phyloP scores from a whole-genome alignment of 2,113 vertebrate species.

The Callipepla squamata region DNA sequence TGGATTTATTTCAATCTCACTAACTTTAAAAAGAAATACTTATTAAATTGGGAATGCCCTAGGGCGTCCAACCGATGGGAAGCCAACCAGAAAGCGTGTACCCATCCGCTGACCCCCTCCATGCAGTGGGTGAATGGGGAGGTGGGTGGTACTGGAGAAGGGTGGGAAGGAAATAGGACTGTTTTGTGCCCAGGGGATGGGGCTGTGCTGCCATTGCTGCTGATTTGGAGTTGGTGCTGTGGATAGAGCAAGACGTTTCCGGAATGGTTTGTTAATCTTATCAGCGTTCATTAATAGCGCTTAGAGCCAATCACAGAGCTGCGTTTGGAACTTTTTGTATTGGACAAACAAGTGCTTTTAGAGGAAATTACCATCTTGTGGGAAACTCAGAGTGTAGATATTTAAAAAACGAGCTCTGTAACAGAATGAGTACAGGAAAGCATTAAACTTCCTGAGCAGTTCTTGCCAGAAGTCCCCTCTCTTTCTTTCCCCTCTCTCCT shows the following conservation, averaged over 20 bases:
- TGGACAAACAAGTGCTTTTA: neutral
- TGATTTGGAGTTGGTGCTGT: conserved; percentile 12
- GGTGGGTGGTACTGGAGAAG: neutral
- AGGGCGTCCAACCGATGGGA: neutral
- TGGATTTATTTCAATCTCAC: conserved; percentile 58
- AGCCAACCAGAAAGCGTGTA: neutral
- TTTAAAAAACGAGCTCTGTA: neutral
- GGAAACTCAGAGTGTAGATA: neutral
- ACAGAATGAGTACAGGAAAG: neutral
- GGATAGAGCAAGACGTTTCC: neutral
- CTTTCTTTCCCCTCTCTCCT: neutral
- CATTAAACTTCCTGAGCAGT: neutral
- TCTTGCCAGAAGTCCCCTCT: neutral
- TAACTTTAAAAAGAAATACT: conserved; percentile 34
- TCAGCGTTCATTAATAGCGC: conserved; percentile 31
- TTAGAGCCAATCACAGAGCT: neutral
- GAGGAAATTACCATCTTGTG: neutral
- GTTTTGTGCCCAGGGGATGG: accelerated
- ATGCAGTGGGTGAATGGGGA: neutral
- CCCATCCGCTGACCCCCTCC: neutral
- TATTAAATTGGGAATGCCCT: neutral
- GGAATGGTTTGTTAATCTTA: conserved; percentile 47
- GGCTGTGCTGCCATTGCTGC: neutral
- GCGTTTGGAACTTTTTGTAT: neutral
- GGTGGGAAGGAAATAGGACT: neutral